Evolutionary conservation across 2,888 invertebrate species (phyloP), one percentile per base, ranked within the genome.

Genomic region (Choreutis nemorana): DNA sequence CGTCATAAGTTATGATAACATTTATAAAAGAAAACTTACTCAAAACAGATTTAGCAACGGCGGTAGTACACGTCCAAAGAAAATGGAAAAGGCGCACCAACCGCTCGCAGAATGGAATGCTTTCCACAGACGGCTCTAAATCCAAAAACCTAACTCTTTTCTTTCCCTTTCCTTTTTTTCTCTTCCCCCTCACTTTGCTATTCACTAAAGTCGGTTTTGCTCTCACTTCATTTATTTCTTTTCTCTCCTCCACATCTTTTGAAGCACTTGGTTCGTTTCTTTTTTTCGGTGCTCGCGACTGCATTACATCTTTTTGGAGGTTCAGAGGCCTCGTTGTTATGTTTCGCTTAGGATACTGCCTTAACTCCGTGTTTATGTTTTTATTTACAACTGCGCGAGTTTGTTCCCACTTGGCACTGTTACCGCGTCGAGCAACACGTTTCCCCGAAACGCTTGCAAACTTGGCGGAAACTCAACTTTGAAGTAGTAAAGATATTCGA

Each of bases 131-230:
- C 37, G 50, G 50, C 28, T 60, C 60, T 18, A 40, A 43, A 45
- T 70, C 72, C 37, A 48, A 54, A 42, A 75, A 75, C 43, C 62
- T 55, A 43, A 75, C 72, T 53, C 55, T 62, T 61, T 75, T 73
- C 60, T 68, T 71, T 5, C 18, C 11, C 37, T 46, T 51, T 34
- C 48, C 40, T 45, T 48, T 51, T 38, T 41, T 39, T 43, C 47
- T 48, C 50, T 55, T 59, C 32, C 48, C 48, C 31, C 48, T 29
- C 36, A 44, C 58, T 55, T 58, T 63, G 37, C 44, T 55, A 51
- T 55, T 61, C 44, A 52, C 53, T 45, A 68, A 59, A 48, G 59
- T 68, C 33, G 66, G 54, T 45, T 66, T 71, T 36, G 47, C 48
- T 43, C 55, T 66, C 50, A 62, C 57, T 56, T 62, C 65, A 48